Percentiles rank a stretch among this genome's conserved stretches.
Evolutionary conservation across 2,113 vertebrate species (phyloP).

Genomic region (Ahaetulla prasina): DNA sequence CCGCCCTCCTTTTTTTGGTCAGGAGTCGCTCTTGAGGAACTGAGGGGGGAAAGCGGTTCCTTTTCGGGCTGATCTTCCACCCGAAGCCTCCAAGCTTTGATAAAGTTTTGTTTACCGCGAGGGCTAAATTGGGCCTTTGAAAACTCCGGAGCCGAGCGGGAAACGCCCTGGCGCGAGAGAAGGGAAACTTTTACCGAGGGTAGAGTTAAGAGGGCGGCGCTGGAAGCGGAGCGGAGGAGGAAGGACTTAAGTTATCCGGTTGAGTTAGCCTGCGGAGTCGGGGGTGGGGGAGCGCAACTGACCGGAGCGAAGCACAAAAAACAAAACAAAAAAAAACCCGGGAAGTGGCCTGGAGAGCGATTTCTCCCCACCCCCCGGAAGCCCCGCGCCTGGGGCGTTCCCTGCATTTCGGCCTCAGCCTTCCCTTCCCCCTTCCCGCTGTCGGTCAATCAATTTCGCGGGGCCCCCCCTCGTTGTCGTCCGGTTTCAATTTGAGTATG

Average conservation of each 20-base stretch:
- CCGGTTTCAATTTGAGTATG: neutral
- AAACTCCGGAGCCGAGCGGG: neutral
- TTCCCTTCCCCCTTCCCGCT: neutral
- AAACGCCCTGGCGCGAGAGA: neutral
- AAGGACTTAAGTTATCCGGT: neutral
- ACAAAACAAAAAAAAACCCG: neutral
- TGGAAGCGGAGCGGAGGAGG: neutral
- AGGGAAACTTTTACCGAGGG: neutral
- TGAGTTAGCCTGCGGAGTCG: neutral
- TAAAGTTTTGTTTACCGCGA: neutral
- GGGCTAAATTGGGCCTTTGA: neutral
- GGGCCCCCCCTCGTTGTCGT: fast-evolving
- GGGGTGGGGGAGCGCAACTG: neutral
- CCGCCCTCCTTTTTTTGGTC: too few relatives aligned
- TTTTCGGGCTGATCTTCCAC: neutral
- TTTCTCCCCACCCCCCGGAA: neutral
- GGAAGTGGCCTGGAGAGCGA: neutral
- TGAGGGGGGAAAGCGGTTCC: neutral
- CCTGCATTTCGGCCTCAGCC: neutral
- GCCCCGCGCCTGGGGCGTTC: neutral
- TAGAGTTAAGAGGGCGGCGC: neutral
- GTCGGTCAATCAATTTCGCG: neutral
- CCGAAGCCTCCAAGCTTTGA: neutral
- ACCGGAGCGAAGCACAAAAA: neutral
- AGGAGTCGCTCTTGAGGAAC: neutral